phyloP scores from a whole-genome alignment of 2,888 invertebrate genomes.

The Gryllus longicercus region DNA sequence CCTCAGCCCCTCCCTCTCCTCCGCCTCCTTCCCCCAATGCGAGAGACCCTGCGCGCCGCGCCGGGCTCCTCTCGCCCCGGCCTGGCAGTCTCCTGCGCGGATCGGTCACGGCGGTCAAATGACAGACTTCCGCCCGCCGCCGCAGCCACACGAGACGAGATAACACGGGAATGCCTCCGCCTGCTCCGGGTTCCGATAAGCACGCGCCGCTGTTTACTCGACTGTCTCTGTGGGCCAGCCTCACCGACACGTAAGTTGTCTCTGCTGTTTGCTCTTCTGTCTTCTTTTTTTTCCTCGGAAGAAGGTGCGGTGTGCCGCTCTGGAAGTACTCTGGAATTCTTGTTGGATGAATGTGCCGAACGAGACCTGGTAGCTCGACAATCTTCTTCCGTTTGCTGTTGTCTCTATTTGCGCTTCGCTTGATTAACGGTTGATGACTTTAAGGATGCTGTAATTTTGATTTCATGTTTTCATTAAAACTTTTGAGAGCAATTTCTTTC shows the following conservation, averaged over 20 bases:
- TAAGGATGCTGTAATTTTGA: no score
- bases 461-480: no score
- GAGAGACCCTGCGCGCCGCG: neutral
- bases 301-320: no score
- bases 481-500: no score
- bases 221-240: neutral
- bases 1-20: neutral
- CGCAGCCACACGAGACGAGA: neutral
- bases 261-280: neutral
- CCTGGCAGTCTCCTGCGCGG: neutral
- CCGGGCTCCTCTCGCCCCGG: neutral
- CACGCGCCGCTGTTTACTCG: constrained; percentile 8
- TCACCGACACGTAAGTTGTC: neutral
- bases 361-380: no score
- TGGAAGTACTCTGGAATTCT: no score
- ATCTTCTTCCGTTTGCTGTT: no score
- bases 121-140: no score
- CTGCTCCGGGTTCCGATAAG: neutral
- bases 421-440: no score
- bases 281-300: neutral
- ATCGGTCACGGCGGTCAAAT: no score
- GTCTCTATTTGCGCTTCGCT: no score
- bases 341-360: no score
- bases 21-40: neutral
- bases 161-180: neutral